Conservation (phyloP, 2,888 invertebrate genomes). For the Mactromeris polynyma region DNA sequence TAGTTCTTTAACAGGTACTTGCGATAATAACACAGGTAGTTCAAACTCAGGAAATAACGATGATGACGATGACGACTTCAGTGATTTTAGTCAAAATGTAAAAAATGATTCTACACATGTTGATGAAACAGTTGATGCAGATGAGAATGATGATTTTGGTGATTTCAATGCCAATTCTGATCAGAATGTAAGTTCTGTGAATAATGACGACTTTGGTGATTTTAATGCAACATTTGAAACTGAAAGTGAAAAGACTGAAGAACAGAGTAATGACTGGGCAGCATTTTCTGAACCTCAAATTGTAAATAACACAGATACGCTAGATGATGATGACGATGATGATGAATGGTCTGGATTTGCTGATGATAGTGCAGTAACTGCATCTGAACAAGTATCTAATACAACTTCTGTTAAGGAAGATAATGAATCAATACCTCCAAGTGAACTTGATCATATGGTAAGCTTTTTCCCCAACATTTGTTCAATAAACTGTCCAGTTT, state of each 20-base stretch:
- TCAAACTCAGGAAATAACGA: not conserved
- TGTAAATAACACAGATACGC: conserved; percentile 4
- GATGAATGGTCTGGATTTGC: conserved; percentile 70
- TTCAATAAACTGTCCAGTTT: not conserved
- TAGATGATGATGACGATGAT: conserved; percentile 44
- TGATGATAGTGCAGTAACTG: conserved; percentile 33
- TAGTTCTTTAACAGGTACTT: not conserved
- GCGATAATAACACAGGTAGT: not conserved
- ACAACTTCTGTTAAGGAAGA: not conserved
- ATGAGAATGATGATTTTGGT: conserved; percentile 44
- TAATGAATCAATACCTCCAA: not conserved
- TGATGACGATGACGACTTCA: conserved; percentile 62
- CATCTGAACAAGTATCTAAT: not conserved
- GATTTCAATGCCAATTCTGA: conserved; percentile 40
- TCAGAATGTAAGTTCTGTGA: conserved; percentile 5
- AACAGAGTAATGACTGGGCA: conserved; percentile 69
- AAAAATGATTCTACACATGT: not conserved
- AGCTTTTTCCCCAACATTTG: not conserved
- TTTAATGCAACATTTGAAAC: conserved; percentile 42
- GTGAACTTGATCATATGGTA: conserved; percentile 23
- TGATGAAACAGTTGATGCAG: not conserved
- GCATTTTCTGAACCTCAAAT: conserved; percentile 68
- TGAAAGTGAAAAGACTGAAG: not conserved
- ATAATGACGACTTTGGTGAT: conserved; percentile 49
- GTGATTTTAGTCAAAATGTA: conserved; percentile 48